Conservation (phyloP, 2,113 vertebrate genomes). For the Gallinago jamesoni region DNA sequence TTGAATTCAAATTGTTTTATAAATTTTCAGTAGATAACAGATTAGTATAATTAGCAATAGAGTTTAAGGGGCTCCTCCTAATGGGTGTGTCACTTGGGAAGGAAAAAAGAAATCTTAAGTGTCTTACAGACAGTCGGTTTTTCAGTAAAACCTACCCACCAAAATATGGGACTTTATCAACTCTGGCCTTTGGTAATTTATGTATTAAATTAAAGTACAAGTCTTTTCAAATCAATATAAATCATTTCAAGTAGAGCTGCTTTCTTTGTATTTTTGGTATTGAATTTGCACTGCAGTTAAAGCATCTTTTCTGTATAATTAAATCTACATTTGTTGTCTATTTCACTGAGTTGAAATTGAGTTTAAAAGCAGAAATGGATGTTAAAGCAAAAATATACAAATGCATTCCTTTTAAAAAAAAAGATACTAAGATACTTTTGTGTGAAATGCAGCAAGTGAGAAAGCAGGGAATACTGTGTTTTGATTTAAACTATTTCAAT, state of each 20-base stretch:
- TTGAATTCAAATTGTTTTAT: background rate
- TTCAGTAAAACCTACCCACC: background rate
- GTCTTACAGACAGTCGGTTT: conserved; percentile 7
- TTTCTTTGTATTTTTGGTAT: conserved; percentile 59
- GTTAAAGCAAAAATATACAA: conserved; percentile 33
- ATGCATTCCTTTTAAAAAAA: background rate
- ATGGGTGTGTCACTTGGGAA: background rate
- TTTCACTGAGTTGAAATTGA: conserved; percentile 34
- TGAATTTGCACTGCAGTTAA: conserved; percentile 52
- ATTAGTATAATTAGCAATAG: background rate
- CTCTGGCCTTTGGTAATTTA: conserved; percentile 45
- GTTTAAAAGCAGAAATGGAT: conserved; percentile 33
- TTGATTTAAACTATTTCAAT: background rate
- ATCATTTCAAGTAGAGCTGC: conserved; percentile 13
- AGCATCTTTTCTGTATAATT: conserved; percentile 52
- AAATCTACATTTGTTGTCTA: conserved; percentile 34
- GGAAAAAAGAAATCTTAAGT: background rate
- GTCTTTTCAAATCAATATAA: conserved; percentile 56
- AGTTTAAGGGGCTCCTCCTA: background rate
- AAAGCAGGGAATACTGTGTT: background rate
- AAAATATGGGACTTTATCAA: conserved; percentile 38
- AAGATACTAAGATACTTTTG: background rate
- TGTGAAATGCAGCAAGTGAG: background rate
- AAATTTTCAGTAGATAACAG: background rate
- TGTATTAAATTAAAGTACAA: conserved; percentile 61